A percentile compares a stretch with the other conserved stretches of the same genome.
Conservation (phyloP, 2,888 invertebrate species). For the Hemicrepidius hirtus region DNA sequence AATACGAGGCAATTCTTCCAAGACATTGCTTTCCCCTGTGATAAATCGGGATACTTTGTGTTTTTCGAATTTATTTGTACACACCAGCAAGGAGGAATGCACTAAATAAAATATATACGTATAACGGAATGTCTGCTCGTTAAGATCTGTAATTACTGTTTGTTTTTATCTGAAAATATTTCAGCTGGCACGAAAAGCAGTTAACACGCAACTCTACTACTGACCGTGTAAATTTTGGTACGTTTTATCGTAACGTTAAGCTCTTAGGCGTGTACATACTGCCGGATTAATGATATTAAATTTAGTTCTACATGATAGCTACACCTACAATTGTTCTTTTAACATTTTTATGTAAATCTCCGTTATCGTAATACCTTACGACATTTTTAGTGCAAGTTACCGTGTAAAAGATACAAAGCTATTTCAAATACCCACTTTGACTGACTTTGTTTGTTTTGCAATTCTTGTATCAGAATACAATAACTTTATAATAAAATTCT, state of each 20-base stretch:
- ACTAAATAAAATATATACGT: constrained; percentile 26
- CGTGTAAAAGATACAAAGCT: not conserved
- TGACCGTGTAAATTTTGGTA: constrained; percentile 33
- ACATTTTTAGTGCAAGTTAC: constrained; percentile 20
- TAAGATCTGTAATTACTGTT: constrained; percentile 52
- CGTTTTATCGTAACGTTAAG: constrained; percentile 27
- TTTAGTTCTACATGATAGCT: constrained; percentile 42
- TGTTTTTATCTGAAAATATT: constrained; percentile 50
- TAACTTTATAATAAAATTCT: no score
- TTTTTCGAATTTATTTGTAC: constrained; percentile 26
- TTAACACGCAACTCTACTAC: constrained; percentile 40
- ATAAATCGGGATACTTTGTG: constrained; percentile 32
- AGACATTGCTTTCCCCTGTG: constrained; percentile 28
- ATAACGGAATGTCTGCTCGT: constrained; percentile 41
- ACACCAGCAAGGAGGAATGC: constrained; percentile 10
- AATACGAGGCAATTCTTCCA: constrained; percentile 33
- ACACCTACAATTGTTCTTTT: constrained; percentile 35
- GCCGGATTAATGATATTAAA: constrained; percentile 39
- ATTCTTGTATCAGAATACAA: no score
- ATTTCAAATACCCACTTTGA: not conserved
- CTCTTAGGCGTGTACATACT: constrained; percentile 26
- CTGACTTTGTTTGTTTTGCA: no score
- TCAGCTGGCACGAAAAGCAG: constrained; percentile 42
- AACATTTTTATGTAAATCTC: constrained; percentile 33
- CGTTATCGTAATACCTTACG: constrained; percentile 15